Evolutionary conservation across 2,888 invertebrate genomes (phyloP).

Genomic region (Ormyrus labotus): DNA sequence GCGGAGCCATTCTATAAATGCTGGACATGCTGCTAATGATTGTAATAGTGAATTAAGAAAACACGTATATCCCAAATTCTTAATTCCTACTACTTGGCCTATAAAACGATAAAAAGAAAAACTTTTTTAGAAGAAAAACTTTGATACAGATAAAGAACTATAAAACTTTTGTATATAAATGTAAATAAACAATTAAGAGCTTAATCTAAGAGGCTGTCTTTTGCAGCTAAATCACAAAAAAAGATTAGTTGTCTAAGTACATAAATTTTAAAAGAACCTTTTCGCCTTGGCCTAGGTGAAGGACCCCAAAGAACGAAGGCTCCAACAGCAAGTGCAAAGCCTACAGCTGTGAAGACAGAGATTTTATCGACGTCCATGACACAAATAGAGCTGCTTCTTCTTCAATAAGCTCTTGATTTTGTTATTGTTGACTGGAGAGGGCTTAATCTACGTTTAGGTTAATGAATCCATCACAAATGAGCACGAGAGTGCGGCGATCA

Average conservation of each 20-base stretch:
- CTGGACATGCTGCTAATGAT: conserved; percentile 91
- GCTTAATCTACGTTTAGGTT: conserved; percentile 38
- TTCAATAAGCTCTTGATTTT: conserved; percentile 20
- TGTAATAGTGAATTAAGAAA: conserved; percentile 95
- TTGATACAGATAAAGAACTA: neutral
- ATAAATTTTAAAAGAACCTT: conserved; percentile 66
- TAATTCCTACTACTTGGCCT: conserved; percentile 89
- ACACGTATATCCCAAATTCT: conserved; percentile 94
- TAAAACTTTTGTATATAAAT: neutral
- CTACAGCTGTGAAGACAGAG: conserved; percentile 87
- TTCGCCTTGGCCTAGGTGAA: conserved; percentile 79
- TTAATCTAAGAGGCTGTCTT: neutral
- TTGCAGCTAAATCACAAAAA: neutral
- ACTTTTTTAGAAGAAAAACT: neutral
- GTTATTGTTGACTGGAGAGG: conserved; percentile 37
- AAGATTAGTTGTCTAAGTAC: conserved; percentile 1
- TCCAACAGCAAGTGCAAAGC: conserved; percentile 88
- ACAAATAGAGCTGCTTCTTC: neutral
- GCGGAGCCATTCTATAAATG: conserved; percentile 89
- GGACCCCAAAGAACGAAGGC: conserved; percentile 91
- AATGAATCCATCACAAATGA: conserved; percentile 36
- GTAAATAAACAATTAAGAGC: neutral
- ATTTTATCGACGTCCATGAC: conserved; percentile 85
- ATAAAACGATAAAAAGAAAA: conserved; percentile 61
- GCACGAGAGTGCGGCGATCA: conserved; percentile 26